Evolutionary conservation across 2,113 vertebrate genomes (phyloP).

Genomic region (Oenanthe melanoleuca): DNA sequence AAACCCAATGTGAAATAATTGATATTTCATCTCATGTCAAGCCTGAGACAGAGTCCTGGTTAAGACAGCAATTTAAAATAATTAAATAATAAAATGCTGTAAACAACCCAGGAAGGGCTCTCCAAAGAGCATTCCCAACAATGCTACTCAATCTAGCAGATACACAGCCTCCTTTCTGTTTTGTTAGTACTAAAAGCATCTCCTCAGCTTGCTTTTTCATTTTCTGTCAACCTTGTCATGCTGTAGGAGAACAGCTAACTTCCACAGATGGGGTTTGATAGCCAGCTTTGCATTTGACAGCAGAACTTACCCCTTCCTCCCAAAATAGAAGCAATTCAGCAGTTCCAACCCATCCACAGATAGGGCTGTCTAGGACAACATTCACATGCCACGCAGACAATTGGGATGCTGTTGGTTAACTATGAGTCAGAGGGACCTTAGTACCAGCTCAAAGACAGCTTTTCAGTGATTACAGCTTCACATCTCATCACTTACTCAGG

Average conservation of each 20-base stretch:
- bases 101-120: background rate
- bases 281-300: background rate
- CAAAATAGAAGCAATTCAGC: background rate
- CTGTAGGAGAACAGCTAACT: background rate
- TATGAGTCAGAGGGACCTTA: background rate
- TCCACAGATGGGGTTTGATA: background rate
- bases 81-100: background rate
- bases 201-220: background rate
- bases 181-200: background rate
- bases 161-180: background rate
- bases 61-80: background rate
- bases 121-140: background rate
- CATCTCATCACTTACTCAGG: background rate
- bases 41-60: background rate
- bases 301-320: background rate
- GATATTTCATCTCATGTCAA: background rate
- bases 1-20: background rate
- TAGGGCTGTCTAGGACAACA: background rate
- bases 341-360: background rate
- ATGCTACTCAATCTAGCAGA: background rate
- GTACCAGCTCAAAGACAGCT: background rate
- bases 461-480: background rate
- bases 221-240: background rate
- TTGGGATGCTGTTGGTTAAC: background rate
- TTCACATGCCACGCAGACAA: background rate